Evolutionary conservation across 2,797 vertebrate species (phyloP), one percentile per base, ranked within the genome.

Genomic region (Micromesistius poutassou): DNA sequence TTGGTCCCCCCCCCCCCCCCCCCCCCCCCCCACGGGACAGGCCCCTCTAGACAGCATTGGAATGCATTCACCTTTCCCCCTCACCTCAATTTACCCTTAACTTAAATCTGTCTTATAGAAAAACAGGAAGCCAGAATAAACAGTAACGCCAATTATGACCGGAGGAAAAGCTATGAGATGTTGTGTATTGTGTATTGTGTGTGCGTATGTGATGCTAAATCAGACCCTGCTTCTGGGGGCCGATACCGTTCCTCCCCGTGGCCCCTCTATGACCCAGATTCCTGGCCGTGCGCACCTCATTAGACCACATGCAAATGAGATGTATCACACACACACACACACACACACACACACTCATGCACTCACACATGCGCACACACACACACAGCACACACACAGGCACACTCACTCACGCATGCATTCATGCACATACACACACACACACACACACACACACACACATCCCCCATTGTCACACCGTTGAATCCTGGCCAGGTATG

Each of bases 201-300:
- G 42, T 16, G 33, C 5, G 12, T 30, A 71, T 35, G 22, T 19
- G 71, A 72, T 78, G 70, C 68, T 72, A 68, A 71, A 77, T 22
- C 42, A n/a, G 16, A 77, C 25, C 66, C 31, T 35, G 40, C 2
- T 70, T 46, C 28, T 2, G 19, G 30, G 16, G 30, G 82, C 16
- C 28, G 16, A 74, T 78, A n/a, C 42, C 75, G 42, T 80, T 74
- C 72, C 84, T 74, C 36, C 36, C 46, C 0, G 9, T 83, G 81
- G 77, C 82, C 81, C 46, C 66, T 76, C 33, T 78, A 50, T 89
- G 83, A 88, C 86, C 84, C 81, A 81, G 30, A 87, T 82, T 86
- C 13, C 84, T 30, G 25, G 62, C 62, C 25, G 5, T 13, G 22
- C 55, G 22, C 22, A 62, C 55, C 55, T 62, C 55, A 62, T 68